These are phyloP conservation scores for Agriopis marginaria DNA, from an alignment of 2,888 invertebrate genomes.

Conservation along the genomic window DNA sequence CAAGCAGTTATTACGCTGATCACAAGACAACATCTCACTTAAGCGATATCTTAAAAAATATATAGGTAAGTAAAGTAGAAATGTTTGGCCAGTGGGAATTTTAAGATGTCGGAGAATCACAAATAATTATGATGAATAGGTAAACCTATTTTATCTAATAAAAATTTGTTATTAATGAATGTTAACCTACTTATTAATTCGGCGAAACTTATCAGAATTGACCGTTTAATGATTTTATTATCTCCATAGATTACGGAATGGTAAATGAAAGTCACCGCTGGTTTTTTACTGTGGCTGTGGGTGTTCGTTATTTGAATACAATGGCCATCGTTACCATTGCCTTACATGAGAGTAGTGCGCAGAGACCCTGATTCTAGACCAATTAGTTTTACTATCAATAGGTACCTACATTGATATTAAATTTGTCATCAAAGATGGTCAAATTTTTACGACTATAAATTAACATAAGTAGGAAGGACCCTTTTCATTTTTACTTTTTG, in stretches of 20 bases:
- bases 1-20: no score
- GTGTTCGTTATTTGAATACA: constrained; percentile 59
- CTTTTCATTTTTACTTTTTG: no score
- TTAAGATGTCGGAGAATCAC: no score
- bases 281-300: constrained; percentile 52
- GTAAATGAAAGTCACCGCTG: constrained; percentile 41
- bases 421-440: constrained; percentile 2
- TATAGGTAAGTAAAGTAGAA: no score
- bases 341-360: constrained; percentile 50
- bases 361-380: constrained; percentile 35
- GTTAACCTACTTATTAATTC: not conserved
- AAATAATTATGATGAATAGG: no score
- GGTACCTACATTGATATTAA: constrained; percentile 18
- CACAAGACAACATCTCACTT: no score
- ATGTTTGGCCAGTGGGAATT: no score
- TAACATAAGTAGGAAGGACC: no score
- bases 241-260: constrained; percentile 24
- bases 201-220: not conserved
- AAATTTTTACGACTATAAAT: not conserved
- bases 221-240: constrained; percentile 15
- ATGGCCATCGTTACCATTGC: constrained; percentile 52
- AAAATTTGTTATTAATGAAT: not conserved
- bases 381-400: constrained; percentile 43
- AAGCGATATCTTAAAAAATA: no score
- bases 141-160: no score